Evolutionary conservation across 2,888 invertebrate genomes (phyloP).

Genomic region (Campoplex capitator): DNA sequence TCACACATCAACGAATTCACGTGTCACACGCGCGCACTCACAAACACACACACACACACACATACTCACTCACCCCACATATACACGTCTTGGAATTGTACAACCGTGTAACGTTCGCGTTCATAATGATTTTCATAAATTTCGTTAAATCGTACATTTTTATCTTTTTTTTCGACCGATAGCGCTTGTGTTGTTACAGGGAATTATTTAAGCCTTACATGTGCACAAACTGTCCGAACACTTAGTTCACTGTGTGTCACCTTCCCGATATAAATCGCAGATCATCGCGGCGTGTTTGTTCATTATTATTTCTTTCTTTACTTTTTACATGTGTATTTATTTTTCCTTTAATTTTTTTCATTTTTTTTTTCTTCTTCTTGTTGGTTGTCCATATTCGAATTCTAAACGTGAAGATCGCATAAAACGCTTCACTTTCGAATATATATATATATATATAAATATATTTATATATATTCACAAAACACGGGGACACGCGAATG

Average conservation of each 20-base stretch:
- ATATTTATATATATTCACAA: slow-evolving; percentile 26
- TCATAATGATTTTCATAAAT: slow-evolving; percentile 22
- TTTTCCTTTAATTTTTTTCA: background rate
- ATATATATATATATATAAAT: slow-evolving; percentile 21
- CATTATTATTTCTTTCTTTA: slow-evolving; percentile 1
- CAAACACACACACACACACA: slow-evolving; percentile 9
- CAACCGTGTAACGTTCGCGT: slow-evolving; percentile 49
- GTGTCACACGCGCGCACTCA: slow-evolving; percentile 18
- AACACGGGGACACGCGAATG: slow-evolving; percentile 54
- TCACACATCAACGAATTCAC: slow-evolving; percentile 22
- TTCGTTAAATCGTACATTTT: slow-evolving; percentile 45
- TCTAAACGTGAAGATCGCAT: slow-evolving; percentile 23
- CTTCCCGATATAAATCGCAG: slow-evolving; percentile 49
- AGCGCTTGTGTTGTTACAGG: slow-evolving; percentile 43
- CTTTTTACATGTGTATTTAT: background rate
- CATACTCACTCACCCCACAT: slow-evolving; percentile 23
- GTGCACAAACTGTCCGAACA: slow-evolving; percentile 63
- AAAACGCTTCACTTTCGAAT: slow-evolving; percentile 46
- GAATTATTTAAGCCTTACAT: slow-evolving; percentile 58
- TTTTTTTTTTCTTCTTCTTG: background rate
- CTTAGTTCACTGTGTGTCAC: slow-evolving; percentile 49
- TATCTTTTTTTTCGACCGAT: slow-evolving; percentile 30
- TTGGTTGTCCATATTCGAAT: background rate
- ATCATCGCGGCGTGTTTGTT: slow-evolving; percentile 46
- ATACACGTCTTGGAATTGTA: slow-evolving; percentile 38